Base-by-base conservation (phyloP, 2,888 invertebrate genomes). In the Eurytoma adleriae region DNA sequence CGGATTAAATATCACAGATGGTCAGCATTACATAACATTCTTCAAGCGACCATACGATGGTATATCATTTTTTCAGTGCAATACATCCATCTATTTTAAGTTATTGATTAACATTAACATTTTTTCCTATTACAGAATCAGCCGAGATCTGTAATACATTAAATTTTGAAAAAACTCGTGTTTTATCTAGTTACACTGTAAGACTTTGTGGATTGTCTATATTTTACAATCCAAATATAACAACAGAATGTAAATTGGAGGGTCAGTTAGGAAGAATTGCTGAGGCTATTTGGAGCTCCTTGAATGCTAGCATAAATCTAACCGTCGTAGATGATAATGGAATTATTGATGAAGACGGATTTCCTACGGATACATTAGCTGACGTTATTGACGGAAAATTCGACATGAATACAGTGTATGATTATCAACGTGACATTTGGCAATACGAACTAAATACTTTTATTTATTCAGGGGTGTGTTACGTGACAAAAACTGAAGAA, bases 401-500 rank as follows among this genome's bases (percentile, higher is more conserved):
- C 14, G 62, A 62, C 27, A 14, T 27, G 27, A 62, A 27, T 27
- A n/a, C 13, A 2, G 12, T 27, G 13, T 27, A 3, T 3, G 62
- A 62, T 62, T 30, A 62, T 62, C 62, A 30, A 30, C 62, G 62
- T 10, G 30, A 12, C 2, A 27, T 62, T 3, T 62, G 62, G 62
- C 12, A 62, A 62, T 16, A 62, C n/a, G 62, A 62, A 13, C 30
- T 62, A 4, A 62, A 62, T 3, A 30, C 62, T 1, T 62, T 30
- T n/a, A 14, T 62, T 1, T 30, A 16, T 30, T 30, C 30, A 3
- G 62, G 62, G 2, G 2, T 62, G 14, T 62, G 62, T 16, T 62
- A 16, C 30, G 14, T 30, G 13, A 62, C 62, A 14, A 27, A 3
- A 13, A 62, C 27, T 16, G 30, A 62, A 27, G 13, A 14, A 16